Evolutionary conservation across 2,888 invertebrate genomes (phyloP), one percentile per base, ranked within the genome.

Genomic region (Eristalinus aeneus): DNA sequence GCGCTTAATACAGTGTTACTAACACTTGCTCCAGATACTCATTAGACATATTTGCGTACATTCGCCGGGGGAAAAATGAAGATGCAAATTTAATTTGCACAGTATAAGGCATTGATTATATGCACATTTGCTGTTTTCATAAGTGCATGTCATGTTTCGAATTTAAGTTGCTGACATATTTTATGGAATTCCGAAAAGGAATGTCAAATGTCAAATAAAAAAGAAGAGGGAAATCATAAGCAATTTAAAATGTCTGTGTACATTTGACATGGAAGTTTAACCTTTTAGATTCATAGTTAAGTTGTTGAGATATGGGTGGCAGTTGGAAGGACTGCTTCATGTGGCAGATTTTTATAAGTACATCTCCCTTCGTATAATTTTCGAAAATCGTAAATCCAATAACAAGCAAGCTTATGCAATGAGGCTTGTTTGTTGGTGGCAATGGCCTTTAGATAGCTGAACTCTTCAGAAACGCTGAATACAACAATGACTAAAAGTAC

Each of bases 1-100:
- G 58, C 65, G n/a, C 2, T 10, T 60, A 23, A 16, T 32, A 36
- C 65, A 32, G 46, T 58, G 56, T 60, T 34, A 16, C 10, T 11
- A 82, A 72, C 81, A 76, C 81, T 82, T 82, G 81, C 81, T 77
- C 81, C 77, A 82, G 54, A 53, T 82, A 71, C 65, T 46, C 65
- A 61, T 16, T 22, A 54, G 67, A 54, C 22, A 60, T 9, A 39
- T 64, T 74, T 46, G 23, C 31, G 16, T 53, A 20, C 22, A 58
- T 46, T 63, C 22, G 20, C 53, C 23, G 22, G 56, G 9, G 56
- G 20, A 71, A 71, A 11, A 46, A 46, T 53, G 12, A 32, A 53
- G 32, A 63, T 53, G 72, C 32, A 61, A 60, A 46, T 72, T 60
- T 46, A 31, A 46, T 56, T 46, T 72, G 32, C 46, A 46, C 20